Evolutionary conservation across 2,797 vertebrate genomes (phyloP).

Genomic region (Oceanodroma leucorhoa): DNA sequence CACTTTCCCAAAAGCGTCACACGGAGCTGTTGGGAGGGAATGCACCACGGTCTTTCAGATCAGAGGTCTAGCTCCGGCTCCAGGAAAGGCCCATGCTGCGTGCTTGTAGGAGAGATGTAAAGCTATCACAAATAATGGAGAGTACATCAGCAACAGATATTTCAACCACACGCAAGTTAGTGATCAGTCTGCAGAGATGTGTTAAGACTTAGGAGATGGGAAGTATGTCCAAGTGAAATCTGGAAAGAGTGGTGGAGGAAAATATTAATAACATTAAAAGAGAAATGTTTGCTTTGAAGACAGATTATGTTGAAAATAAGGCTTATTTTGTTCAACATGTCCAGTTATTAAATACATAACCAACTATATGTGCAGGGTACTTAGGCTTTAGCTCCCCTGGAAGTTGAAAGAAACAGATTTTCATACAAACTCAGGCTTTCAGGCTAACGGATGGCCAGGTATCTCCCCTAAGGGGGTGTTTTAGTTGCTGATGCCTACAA

Average conservation of each 20-base stretch:
- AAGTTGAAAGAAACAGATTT: conserved; percentile 57
- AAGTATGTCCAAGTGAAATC: background rate
- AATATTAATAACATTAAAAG: conserved; percentile 24
- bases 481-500: background rate
- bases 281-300: conserved; percentile 30
- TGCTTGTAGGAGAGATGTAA: background rate
- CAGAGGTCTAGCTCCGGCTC: background rate
- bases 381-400: conserved; percentile 32
- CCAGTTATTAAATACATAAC: background rate
- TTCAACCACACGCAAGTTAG: background rate
- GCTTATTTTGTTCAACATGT: conserved; percentile 20
- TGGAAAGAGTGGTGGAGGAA: background rate
- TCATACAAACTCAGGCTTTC: conserved; percentile 38
- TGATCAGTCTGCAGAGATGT: background rate
- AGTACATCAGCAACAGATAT: background rate
- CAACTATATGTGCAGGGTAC: background rate
- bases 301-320: conserved; percentile 40
- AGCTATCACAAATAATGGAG: background rate
- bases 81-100: background rate
- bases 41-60: background rate
- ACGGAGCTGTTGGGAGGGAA: background rate
- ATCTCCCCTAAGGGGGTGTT: background rate
- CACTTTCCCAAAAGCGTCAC: background rate
- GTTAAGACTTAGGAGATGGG: background rate
- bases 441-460: conserved; percentile 12